Percentiles rank a stretch among this genome's conserved stretches.
phyloP scores from a whole-genome alignment of 2,113 vertebrate genomes.

The Pungitius pungitius region DNA sequence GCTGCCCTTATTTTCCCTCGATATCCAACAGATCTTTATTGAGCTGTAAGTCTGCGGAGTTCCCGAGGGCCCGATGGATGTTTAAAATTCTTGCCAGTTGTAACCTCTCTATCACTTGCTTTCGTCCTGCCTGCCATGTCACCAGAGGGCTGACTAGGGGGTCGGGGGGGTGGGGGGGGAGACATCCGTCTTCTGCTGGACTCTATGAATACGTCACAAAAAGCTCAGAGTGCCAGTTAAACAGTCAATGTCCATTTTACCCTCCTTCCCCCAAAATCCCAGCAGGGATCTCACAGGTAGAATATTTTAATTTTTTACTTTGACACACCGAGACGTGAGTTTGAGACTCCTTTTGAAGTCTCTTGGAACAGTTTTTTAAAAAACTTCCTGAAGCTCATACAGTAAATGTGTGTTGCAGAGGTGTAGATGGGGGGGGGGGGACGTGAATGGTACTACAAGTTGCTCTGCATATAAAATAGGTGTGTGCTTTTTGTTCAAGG shows the following conservation, averaged over 20 bases:
- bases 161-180: conserved; percentile 25
- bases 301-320: conserved; percentile 64
- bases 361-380: conserved; percentile 8
- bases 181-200: conserved; percentile 69
- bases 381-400: conserved; percentile 12
- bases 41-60: conserved; percentile 68
- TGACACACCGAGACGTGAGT: conserved; percentile 38
- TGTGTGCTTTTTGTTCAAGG: neutral
- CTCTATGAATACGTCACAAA: conserved; percentile 73
- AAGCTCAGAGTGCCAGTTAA: conserved; percentile 61
- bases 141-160: conserved; percentile 48
- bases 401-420: neutral
- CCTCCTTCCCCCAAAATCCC: conserved; percentile 41
- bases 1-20: conserved; percentile 48
- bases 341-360: conserved; percentile 52
- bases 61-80: conserved; percentile 62
- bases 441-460: neutral
- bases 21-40: conserved; percentile 66
- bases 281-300: conserved; percentile 54
- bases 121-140: conserved; percentile 52
- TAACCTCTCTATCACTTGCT: conserved; percentile 77
- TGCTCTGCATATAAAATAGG: neutral
- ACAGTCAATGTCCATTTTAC: conserved; percentile 50
- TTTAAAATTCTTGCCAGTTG: conserved; percentile 78
- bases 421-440: no score